These are phyloP conservation scores for Plebejus melissa DNA, from an alignment of 2,888 invertebrate species.

Conservation along the genomic window DNA sequence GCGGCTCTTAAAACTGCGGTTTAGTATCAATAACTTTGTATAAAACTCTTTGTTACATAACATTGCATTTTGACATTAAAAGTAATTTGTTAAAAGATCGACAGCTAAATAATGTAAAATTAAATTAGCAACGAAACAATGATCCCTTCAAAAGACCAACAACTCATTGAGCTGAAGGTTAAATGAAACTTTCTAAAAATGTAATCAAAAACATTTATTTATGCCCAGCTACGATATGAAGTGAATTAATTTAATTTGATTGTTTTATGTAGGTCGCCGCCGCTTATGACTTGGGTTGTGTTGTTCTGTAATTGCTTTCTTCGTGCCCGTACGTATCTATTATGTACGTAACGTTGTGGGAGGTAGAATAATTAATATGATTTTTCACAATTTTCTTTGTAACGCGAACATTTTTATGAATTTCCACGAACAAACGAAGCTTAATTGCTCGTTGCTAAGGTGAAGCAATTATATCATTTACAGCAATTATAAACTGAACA, in stretches of 20 bases:
- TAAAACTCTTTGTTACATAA: neutral
- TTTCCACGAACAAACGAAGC: constrained; percentile 25
- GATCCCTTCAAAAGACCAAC: neutral
- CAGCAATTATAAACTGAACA: neutral
- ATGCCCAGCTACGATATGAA: neutral
- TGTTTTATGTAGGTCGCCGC: constrained; percentile 29
- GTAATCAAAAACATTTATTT: constrained; percentile 2
- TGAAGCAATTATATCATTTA: constrained; percentile 14
- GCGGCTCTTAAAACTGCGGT: neutral
- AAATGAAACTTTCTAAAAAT: constrained; percentile 2
- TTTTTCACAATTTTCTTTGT: constrained; percentile 38
- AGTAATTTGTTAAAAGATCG: neutral
- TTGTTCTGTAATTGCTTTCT: constrained; percentile 55
- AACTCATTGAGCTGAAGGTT: neutral
- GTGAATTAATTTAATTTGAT: constrained; percentile 13
- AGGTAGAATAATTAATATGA: constrained; percentile 40
- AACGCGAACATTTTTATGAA: constrained; percentile 32
- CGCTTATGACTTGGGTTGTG: constrained; percentile 36
- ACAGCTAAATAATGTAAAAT: neutral
- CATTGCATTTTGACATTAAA: neutral
- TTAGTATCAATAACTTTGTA: neutral
- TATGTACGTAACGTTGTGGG: constrained; percentile 48
- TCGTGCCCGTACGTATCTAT: constrained; percentile 46
- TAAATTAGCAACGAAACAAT: neutral
- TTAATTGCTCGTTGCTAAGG: constrained; percentile 16